Evolutionary conservation across 2,797 vertebrate species (phyloP).

Genomic region (Chiropotes sagulatus): DNA sequence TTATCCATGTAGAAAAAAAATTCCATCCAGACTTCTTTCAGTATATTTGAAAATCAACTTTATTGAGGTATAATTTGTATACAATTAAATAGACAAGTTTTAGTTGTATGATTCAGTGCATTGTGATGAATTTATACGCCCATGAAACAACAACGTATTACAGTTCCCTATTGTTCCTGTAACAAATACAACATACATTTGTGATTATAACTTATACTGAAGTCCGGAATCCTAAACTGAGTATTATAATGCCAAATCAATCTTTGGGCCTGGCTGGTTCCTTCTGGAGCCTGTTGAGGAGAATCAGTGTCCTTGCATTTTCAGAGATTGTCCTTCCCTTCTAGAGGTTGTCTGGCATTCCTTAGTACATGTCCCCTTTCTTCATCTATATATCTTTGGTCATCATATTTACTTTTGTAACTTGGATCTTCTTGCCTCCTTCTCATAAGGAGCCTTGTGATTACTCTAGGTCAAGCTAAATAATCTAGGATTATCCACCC

Average conservation of each 20-base stretch:
- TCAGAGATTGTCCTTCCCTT: neutral
- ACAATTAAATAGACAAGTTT: neutral
- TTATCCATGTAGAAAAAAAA: neutral
- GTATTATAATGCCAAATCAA: neutral
- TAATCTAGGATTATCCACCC: neutral
- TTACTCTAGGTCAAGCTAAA: neutral
- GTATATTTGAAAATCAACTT: neutral
- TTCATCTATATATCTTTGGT: neutral
- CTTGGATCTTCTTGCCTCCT: neutral
- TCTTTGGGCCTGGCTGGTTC: rapidly evolving
- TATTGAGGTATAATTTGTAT: neutral
- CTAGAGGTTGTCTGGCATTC: neutral
- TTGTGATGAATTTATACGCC: neutral
- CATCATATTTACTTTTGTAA: neutral
- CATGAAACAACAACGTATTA: neutral
- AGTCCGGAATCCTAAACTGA: neutral
- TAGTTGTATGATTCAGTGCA: neutral
- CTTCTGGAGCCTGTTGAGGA: neutral
- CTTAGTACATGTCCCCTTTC: rapidly evolving
- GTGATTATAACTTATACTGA: neutral
- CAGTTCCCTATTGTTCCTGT: neutral
- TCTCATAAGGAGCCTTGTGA: neutral
- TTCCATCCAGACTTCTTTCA: neutral
- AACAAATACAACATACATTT: neutral
- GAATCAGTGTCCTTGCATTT: neutral